Base-by-base conservation (phyloP, 2,113 vertebrate species). In the Eolophus roseicapilla region DNA sequence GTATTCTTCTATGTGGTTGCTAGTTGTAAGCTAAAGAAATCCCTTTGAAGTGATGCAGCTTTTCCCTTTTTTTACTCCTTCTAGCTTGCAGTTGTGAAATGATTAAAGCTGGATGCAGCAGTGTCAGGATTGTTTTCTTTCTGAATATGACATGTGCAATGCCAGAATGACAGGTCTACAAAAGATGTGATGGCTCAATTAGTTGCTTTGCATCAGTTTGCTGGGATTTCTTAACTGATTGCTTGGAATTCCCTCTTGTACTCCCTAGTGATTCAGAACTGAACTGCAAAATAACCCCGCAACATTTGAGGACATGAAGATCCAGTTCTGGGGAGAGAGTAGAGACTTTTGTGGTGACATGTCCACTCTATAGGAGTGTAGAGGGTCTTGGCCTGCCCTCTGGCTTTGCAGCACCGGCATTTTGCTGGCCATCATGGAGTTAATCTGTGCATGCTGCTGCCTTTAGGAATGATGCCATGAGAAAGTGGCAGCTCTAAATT, bases 401-500 rank as follows among this genome's bases (percentile, higher is more conserved):
- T 69, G 57, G 24, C 46, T 37, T 46, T 73, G 67, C 12, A 62
- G 13, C 18, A 31, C 20, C 16, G 24, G 33, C 55, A 21, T n/a
- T 59, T 59, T 0, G 0, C 73, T 73, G 76, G 82, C 39, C 33
- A 88, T n/a, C 57, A 43, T 27, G 41, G 87, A 90, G 91, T 96
- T 96, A 94, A 85, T 47, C 59, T 64, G 13, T 68, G 47, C 33
- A 5, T 44, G n/a, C 59, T 52, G 31, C 73, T 94, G 85, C 91
- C 76, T 90, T 94, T 80, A 92, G 96, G 93, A 94, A 90, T 77
- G 84, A 85, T 88, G 82, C 89, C 85, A 63, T 43, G 73, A 96
- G 95, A 96, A 96, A 96, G 80, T 94, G 90, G 67, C 92, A 88
- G 89, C 91, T 91, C 84, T 93, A 86, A 88, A 93, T 91, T 96